Base-by-base conservation (phyloP, 1,140 invertebrate genomes). In the Pygmarrhopalites habei region DNA sequence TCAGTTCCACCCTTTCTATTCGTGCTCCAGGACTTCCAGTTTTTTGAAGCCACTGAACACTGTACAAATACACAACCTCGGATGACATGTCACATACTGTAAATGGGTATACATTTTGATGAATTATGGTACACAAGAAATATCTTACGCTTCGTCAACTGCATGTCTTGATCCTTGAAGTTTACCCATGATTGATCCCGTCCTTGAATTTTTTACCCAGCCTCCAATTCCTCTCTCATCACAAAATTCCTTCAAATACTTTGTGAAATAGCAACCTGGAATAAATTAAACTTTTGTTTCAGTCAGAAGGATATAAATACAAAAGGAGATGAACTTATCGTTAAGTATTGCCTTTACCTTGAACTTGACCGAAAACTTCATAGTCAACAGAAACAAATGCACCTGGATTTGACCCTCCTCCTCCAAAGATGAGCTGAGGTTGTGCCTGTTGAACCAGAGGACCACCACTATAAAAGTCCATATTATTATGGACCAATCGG, bases 191-290 rank as follows among this genome's bases (percentile, higher is more conserved):
- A 93, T 88, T 10, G 90, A 90, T 28, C 90, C 90, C 65, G 81
- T 82, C 74, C 86, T 89, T n/a, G 84, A 85, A 72, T 92, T 91
- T 74, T 92, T 92, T 58, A 93, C 86, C 90, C 90, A 94, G n/a
- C 91, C 91, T 29, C 82, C 82, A 17, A 93, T 80, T 39, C 82
- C 83, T 17, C 89, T 76, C 67, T 85, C 79, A 62, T 82, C 81
- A 29, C 83, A 84, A 60, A 87, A 78, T 71, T 92, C 89, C 70
- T 87, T 85, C 70, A 87, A 87, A 73, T 89, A 91, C 77, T 92
- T 92, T 15, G 89, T 89, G 73, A 92, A 91, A 74, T 86, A 89
- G 71, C 86, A 83, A 63, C 89, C 90, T 92, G 49, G 66, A 67
- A 64, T 43, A 59, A 64, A 47, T 53, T 49, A 26, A 4, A 44